phyloP scores from a whole-genome alignment of 2,797 vertebrate genomes.

The Choloepus didactylus region DNA sequence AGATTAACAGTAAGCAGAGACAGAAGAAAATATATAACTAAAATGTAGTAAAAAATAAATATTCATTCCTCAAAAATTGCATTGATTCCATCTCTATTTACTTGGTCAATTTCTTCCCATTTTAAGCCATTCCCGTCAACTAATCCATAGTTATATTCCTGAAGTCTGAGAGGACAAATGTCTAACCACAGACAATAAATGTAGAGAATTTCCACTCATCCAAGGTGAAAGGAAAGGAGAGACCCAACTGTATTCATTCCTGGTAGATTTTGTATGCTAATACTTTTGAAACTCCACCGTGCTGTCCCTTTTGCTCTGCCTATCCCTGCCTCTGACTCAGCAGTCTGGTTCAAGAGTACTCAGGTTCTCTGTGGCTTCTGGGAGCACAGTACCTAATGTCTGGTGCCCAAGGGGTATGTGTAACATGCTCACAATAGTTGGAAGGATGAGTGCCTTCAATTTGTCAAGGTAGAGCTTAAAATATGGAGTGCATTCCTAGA shows the following conservation, averaged over 20 bases:
- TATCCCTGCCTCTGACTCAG: neutral
- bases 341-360: neutral
- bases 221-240: neutral
- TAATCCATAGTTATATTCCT: neutral
- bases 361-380: neutral
- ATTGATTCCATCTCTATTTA: neutral
- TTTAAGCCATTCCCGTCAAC: neutral
- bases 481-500: neutral
- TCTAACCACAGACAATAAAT: neutral
- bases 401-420: neutral
- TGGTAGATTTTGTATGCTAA: neutral
- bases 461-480: neutral
- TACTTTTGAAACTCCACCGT: neutral
- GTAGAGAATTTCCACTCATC: neutral
- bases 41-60: neutral
- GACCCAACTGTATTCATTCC: neutral
- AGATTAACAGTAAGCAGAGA: neutral
- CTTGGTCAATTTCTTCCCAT: neutral
- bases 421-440: neutral
- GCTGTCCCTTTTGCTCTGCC: neutral
- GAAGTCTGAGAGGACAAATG: neutral
- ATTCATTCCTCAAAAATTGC: neutral
- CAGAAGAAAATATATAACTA: neutral
- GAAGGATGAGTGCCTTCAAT: slow-evolving; percentile 21
- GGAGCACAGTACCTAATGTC: neutral